A percentile compares a stretch with the other conserved stretches of the same genome.
Conservation (phyloP, 2,113 vertebrate species). For the Bujurquina vittata region DNA sequence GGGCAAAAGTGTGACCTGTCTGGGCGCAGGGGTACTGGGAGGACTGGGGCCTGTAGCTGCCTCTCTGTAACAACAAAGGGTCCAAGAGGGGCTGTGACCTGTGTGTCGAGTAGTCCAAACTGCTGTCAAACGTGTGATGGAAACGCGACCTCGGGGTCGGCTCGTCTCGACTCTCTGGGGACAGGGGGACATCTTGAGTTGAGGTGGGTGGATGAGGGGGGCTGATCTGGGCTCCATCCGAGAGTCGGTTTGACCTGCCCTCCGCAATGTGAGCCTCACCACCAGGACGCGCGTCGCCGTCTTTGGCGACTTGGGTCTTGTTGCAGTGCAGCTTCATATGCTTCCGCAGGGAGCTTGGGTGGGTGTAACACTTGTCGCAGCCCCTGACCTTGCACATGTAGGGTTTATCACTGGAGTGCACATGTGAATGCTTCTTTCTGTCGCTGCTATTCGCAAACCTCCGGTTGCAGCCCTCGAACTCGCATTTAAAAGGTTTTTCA, state of each 20-base stretch:
- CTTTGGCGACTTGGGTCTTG: conserved; percentile 66
- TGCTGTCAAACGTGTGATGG: conserved; percentile 80
- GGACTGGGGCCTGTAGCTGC: conserved; percentile 76
- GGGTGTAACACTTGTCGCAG: conserved; percentile 77
- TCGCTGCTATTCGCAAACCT: conserved; percentile 81
- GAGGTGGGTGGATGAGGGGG: conserved; percentile 28
- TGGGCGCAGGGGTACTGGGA: conserved; percentile 76
- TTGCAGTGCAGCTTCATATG: conserved; percentile 80
- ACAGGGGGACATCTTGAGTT: conserved; percentile 58
- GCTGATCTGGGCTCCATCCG: conserved; percentile 65
- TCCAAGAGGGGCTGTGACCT: conserved; percentile 80
- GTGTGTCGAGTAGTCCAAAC: conserved; percentile 78
- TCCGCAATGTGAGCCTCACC: conserved; percentile 61
- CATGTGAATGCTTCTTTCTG: conserved; percentile 78
- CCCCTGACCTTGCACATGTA: conserved; percentile 77
- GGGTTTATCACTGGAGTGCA: conserved; percentile 78
- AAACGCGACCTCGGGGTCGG: conserved; percentile 78
- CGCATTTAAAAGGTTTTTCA: conserved; percentile 83
- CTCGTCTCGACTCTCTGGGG: conserved; percentile 77
- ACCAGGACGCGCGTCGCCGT: conserved; percentile 51
- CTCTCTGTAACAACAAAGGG: conserved; percentile 79
- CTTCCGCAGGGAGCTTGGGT: conserved; percentile 78
- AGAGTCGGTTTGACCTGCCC: conserved; percentile 67
- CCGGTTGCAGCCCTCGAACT: conserved; percentile 81
- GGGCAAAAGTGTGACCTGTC: conserved; percentile 70